Percentiles rank a stretch among this genome's conserved stretches.
phyloP scores from a whole-genome alignment of 1,140 invertebrate genomes.

The Neodiprion fabricii region DNA sequence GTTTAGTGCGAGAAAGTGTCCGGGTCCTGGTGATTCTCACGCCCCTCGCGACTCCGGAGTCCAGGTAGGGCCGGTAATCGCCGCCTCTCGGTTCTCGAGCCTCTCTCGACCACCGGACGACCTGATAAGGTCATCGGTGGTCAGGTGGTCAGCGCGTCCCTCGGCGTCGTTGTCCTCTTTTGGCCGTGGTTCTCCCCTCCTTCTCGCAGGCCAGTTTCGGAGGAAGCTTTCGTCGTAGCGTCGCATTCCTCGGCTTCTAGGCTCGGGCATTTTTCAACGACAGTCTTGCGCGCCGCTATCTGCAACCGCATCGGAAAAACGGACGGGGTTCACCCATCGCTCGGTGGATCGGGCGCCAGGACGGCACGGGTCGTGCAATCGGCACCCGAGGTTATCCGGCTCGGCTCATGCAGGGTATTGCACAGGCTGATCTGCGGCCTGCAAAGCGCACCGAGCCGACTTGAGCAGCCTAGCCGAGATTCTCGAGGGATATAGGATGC shows the following conservation, averaged over 20 bases:
- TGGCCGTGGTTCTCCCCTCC: neutral
- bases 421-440: neutral
- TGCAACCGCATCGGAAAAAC: slow-evolving; percentile 1
- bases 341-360: no score
- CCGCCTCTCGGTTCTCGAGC: neutral
- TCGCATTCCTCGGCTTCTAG: neutral
- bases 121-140: slow-evolving; percentile 6
- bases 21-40: neutral
- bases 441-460: neutral
- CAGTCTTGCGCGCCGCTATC: neutral
- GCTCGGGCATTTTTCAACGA: neutral
- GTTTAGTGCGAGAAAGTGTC: no score
- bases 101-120: neutral
- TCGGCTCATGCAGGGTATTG: no score
- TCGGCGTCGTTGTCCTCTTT: neutral
- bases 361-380: neutral
- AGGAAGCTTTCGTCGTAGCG: neutral
- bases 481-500: slow-evolving; percentile 35
- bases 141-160: neutral
- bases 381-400: neutral
- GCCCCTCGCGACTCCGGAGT: neutral
- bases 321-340: neutral
- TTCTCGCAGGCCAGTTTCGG: neutral
- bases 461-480: neutral
- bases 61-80: neutral